These are phyloP conservation scores for Hyalella azteca DNA, from an alignment of 2,888 invertebrate genomes.

Conservation along the genomic window DNA sequence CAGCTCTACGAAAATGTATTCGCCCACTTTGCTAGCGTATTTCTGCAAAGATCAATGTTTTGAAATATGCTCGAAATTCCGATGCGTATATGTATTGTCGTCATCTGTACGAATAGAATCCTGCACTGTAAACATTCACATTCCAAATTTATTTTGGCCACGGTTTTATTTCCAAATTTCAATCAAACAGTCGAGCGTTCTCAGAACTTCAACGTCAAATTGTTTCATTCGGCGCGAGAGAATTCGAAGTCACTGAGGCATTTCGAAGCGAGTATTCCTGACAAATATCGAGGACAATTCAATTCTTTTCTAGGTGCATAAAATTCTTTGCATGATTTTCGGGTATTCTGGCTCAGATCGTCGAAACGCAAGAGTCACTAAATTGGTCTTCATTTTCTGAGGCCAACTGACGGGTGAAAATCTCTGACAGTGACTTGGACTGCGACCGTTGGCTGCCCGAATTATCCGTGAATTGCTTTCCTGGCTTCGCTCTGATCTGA, in stretches of 20 bases:
- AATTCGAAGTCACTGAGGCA: not conserved
- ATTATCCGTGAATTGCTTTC: slow-evolving; percentile 8
- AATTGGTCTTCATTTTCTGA: not conserved
- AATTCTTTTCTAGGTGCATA: not conserved
- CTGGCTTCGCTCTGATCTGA: slow-evolving; percentile 1
- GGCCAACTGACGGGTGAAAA: not conserved
- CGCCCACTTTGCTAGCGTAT: too few species aligned
- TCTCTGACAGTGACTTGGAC: not conserved
- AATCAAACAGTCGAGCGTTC: not conserved
- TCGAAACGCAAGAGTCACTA: not conserved
- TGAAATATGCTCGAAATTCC: too few species aligned
- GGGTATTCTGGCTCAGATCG: not conserved
- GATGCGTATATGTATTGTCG: too few species aligned
- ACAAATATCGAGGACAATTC: not conserved
- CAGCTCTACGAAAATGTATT: too few species aligned
- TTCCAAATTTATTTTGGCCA: too few species aligned
- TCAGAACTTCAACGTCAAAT: not conserved
- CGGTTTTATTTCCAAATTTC: too few species aligned
- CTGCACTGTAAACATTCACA: not conserved
- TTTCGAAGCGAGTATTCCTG: not conserved
- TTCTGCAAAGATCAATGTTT: too few species aligned
- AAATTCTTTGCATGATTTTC: not conserved
- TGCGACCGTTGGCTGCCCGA: not conserved
- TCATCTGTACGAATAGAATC: too few species aligned
- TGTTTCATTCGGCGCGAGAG: not conserved